Evolutionary conservation across 1,140 invertebrate genomes (phyloP).

Genomic region (Aphelenchoides fujianensis): DNA sequence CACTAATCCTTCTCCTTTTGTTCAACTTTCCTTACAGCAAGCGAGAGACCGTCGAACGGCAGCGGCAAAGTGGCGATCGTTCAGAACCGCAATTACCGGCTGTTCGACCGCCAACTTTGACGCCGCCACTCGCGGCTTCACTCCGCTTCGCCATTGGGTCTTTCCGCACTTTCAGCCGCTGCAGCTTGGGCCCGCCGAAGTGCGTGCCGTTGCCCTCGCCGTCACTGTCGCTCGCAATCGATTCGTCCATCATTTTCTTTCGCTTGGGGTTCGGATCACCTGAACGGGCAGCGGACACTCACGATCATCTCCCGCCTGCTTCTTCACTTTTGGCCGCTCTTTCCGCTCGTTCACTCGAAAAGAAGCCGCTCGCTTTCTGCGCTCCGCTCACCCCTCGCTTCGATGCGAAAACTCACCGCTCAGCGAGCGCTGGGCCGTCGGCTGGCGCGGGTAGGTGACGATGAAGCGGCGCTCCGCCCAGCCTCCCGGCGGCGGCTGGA

Average conservation of each 20-base stretch:
- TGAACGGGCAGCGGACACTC: constrained; percentile 28
- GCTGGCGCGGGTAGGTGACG: constrained; percentile 39
- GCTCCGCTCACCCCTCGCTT: not conserved
- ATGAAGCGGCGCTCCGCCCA: constrained; percentile 54
- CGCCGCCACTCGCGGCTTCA: too few species aligned
- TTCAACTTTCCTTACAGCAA: too few species aligned
- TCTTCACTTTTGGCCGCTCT: constrained; percentile 18
- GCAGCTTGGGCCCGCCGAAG: constrained; percentile 12
- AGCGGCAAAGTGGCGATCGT: too few species aligned
- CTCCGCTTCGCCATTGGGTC: too few species aligned
- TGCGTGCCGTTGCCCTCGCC: constrained; percentile 32
- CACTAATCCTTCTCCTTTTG: too few species aligned
- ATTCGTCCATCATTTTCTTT: constrained; percentile 55
- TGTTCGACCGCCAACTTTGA: too few species aligned
- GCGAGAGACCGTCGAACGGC: too few species aligned
- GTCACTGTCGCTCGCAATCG: constrained; percentile 50
- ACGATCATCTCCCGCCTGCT: constrained; percentile 1
- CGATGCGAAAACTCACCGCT: not conserved
- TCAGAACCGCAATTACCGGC: too few species aligned
- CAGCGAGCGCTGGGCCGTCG: constrained; percentile 18
- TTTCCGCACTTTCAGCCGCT: constrained; percentile 31
- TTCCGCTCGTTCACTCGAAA: constrained; percentile 19
- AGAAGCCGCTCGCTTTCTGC: constrained; percentile 21
- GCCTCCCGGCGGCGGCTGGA: constrained; percentile 48
- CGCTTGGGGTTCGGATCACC: constrained; percentile 58